phyloP scores from a whole-genome alignment of 2,888 invertebrate species.

The Microctonus brassicae region DNA sequence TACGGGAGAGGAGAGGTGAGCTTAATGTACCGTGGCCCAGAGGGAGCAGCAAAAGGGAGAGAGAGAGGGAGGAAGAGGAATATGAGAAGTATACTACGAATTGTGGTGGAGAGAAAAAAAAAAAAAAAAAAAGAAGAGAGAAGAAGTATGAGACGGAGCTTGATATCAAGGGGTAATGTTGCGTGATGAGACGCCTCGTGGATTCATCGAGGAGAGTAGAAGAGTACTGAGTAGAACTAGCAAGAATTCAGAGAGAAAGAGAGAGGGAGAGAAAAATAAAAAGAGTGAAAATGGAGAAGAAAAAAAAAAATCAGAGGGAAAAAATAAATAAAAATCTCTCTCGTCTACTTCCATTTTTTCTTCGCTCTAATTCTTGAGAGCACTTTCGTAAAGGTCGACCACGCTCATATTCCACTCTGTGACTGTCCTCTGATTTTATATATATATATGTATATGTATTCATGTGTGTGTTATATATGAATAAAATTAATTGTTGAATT shows the following conservation, averaged over 20 bases:
- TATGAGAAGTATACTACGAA: slow-evolving; percentile 50
- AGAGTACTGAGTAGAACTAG: slow-evolving; percentile 2
- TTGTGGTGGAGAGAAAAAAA: slow-evolving; percentile 28
- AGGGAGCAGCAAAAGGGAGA: too few relatives aligned
- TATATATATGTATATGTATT: not conserved
- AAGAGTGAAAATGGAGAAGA: not conserved
- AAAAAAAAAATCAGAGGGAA: slow-evolving; percentile 21
- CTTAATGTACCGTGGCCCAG: slow-evolving; percentile 63
- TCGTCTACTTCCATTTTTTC: slow-evolving; percentile 30
- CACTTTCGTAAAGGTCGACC: slow-evolving; percentile 55
- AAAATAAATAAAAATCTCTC: slow-evolving; percentile 7
- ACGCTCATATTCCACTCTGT: slow-evolving; percentile 5
- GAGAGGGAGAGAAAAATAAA: not conserved
- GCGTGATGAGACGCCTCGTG: slow-evolving; percentile 69
- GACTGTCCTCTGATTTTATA: not conserved
- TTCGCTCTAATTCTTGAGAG: slow-evolving; percentile 62
- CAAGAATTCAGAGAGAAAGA: not conserved
- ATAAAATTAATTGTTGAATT: too few relatives aligned
- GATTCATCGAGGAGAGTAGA: slow-evolving; percentile 52
- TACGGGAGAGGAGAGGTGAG: slow-evolving; percentile 54
- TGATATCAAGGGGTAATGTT: slow-evolving; percentile 63
- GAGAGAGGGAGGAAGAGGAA: too few relatives aligned
- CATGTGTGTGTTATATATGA: too few relatives aligned
- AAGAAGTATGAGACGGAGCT: slow-evolving; percentile 22
- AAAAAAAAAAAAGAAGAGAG: slow-evolving; percentile 19